A percentile compares a stretch with the other conserved stretches of the same genome.
Conservation (phyloP, 1,140 invertebrate species). For the Zaprionus vittiger region DNA sequence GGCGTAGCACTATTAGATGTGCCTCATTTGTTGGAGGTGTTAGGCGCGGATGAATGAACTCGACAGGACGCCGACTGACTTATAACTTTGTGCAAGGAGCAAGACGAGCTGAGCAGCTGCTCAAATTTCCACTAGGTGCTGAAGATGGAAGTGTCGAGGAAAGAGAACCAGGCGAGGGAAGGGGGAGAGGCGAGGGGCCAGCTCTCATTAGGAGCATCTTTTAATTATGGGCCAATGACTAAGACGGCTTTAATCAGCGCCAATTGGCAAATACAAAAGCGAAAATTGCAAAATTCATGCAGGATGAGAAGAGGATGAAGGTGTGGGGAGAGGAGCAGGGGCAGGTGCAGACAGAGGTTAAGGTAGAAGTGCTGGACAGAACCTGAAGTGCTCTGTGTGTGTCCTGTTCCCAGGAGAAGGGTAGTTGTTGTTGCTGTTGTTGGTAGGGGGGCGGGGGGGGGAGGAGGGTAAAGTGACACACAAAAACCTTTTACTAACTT, state of each 20-base stretch:
- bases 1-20: constrained; percentile 13
- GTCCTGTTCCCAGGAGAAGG: not conserved
- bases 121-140: constrained; percentile 4
- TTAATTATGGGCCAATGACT: constrained; percentile 77
- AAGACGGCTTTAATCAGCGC: constrained; percentile 74
- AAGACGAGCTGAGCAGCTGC: not conserved
- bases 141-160: no score
- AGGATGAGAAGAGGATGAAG: not conserved
- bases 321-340: no score
- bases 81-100: not conserved
- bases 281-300: constrained; percentile 69
- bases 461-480: constrained; percentile 45
- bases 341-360: not conserved
- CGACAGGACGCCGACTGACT: not conserved
- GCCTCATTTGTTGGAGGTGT: constrained; percentile 30
- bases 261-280: constrained; percentile 79
- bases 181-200: not conserved
- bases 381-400: not conserved
- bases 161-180: no score
- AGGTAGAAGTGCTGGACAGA: not conserved
- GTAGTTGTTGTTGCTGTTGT: not conserved
- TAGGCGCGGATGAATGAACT: constrained; percentile 10
- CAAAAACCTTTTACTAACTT: constrained; percentile 80
- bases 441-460: not conserved
- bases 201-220: constrained; percentile 67